Conservation (phyloP, 64 coral and sea anemone species). For the Montipora sp. region DNA sequence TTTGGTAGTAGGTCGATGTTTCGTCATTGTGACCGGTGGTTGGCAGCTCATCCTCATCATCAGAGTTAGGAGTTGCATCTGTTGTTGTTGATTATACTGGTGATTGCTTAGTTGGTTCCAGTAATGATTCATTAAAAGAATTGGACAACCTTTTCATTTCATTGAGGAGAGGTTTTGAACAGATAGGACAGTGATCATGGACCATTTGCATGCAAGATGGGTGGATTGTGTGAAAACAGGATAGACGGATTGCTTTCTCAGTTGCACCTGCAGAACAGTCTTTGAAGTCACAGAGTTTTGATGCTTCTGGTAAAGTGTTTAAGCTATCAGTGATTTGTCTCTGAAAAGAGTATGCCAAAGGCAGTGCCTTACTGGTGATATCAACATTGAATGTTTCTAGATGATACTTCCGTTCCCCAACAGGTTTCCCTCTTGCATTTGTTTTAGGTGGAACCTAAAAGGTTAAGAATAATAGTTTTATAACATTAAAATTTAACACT, state of each 20-base stretch:
- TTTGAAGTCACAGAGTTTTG: background rate
- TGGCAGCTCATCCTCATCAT: background rate
- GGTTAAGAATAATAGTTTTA: background rate
- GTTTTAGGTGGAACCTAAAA: too few relatives aligned
- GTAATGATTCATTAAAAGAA: slow-evolving; percentile 31
- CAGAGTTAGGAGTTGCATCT: background rate
- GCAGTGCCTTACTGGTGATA: too few relatives aligned
- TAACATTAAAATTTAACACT: too few relatives aligned
- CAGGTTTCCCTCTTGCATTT: slow-evolving; percentile 8
- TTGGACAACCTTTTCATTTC: background rate
- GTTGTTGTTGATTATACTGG: background rate
- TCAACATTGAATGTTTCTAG: background rate
- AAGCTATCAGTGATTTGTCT: background rate
- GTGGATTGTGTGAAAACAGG: slow-evolving; percentile 49
- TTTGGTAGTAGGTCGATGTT: slow-evolving; percentile 3
- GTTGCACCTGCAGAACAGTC: background rate
- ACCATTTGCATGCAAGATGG: background rate
- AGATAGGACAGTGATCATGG: slow-evolving; percentile 6
- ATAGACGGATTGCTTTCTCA: slow-evolving; percentile 29
- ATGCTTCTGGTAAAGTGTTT: background rate
- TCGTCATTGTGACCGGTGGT: background rate
- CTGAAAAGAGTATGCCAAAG: slow-evolving; percentile 12
- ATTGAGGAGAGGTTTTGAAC: background rate
- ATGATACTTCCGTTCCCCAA: slow-evolving; percentile 37
- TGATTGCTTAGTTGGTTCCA: background rate